phyloP scores from a whole-genome alignment of 2,888 invertebrate species.

The Latrodectus hesperus region DNA sequence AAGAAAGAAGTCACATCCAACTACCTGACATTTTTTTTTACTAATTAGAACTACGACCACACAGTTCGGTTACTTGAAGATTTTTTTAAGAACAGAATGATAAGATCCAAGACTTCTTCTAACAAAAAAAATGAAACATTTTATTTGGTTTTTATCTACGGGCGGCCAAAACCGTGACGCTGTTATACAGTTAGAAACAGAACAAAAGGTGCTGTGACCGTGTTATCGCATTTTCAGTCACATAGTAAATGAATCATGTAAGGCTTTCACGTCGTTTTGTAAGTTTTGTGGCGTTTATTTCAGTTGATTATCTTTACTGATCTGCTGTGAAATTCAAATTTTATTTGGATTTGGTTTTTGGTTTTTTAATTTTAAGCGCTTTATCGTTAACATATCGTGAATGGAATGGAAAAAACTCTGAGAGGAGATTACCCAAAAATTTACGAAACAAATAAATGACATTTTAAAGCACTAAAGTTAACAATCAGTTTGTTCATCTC shows the following conservation, averaged over 20 bases:
- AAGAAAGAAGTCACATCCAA: not conserved
- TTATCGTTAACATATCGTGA: constrained; percentile 9
- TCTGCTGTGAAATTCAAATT: constrained; percentile 54
- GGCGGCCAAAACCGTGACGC: constrained; percentile 22
- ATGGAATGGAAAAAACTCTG: not conserved
- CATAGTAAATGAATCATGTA: constrained; percentile 26
- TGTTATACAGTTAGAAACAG: not conserved
- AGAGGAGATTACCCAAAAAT: too few species aligned
- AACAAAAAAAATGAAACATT: constrained; percentile 8
- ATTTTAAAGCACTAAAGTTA: too few species aligned
- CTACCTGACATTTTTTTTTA: constrained; percentile 42
- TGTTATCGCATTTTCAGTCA: constrained; percentile 13
- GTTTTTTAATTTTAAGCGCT: not conserved
- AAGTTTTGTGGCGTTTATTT: not conserved
- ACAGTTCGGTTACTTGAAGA: constrained; percentile 41
- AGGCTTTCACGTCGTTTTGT: constrained; percentile 22
- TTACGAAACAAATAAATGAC: too few species aligned
- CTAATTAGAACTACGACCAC: constrained; percentile 66
- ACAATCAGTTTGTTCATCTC: too few species aligned
- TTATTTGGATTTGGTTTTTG: constrained; percentile 16
- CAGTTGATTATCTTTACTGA: constrained; percentile 40
- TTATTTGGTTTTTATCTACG: constrained; percentile 61
- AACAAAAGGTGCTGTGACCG: constrained; percentile 37
- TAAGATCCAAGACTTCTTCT: constrained; percentile 17
- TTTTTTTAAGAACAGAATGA: constrained; percentile 9